These are phyloP conservation scores for Apolygus lucorum DNA, from an alignment of 1,140 invertebrate genomes.

Conservation along the genomic window DNA sequence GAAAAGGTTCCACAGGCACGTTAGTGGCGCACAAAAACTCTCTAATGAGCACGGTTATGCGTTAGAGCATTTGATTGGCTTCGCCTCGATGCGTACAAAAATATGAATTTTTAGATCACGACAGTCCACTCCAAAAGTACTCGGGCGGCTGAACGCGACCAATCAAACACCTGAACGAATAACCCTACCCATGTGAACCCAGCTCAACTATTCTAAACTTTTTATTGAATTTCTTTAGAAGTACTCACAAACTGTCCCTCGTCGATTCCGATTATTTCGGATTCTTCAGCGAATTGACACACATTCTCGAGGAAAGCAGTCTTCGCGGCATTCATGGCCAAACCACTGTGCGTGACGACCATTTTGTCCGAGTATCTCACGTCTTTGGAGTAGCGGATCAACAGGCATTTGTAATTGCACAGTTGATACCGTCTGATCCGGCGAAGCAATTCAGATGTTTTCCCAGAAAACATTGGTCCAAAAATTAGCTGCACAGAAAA, in stretches of 20 bases:
- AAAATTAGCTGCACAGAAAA: slow-evolving; percentile 49
- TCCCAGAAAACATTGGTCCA: slow-evolving; percentile 62
- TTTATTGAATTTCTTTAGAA: too few relatives aligned
- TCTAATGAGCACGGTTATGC: too few relatives aligned
- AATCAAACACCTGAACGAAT: too few relatives aligned
- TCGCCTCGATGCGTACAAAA: too few relatives aligned
- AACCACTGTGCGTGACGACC: slow-evolving; percentile 52
- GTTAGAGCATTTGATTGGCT: too few relatives aligned
- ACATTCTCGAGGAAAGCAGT: slow-evolving; percentile 37
- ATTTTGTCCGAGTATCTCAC: slow-evolving; percentile 43
- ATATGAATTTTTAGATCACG: too few relatives aligned
- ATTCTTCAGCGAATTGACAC: slow-evolving; percentile 34
- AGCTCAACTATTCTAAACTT: too few relatives aligned
- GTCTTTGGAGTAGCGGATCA: slow-evolving; percentile 54
- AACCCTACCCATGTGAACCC: too few relatives aligned
- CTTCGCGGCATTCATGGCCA: slow-evolving; percentile 44
- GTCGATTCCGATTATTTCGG: slow-evolving; percentile 55
- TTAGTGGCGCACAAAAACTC: too few relatives aligned
- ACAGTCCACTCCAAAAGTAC: too few relatives aligned
- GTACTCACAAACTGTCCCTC: slow-evolving; percentile 52
- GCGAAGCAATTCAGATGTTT: slow-evolving; percentile 57
- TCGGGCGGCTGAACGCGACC: too few relatives aligned
- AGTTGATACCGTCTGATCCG: slow-evolving; percentile 50
- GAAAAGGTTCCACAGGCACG: too few relatives aligned
- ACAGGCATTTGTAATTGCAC: slow-evolving; percentile 48